These are phyloP conservation scores for Dendrolimus pini DNA, from an alignment of 2,888 invertebrate genomes.

Conservation along the genomic window DNA sequence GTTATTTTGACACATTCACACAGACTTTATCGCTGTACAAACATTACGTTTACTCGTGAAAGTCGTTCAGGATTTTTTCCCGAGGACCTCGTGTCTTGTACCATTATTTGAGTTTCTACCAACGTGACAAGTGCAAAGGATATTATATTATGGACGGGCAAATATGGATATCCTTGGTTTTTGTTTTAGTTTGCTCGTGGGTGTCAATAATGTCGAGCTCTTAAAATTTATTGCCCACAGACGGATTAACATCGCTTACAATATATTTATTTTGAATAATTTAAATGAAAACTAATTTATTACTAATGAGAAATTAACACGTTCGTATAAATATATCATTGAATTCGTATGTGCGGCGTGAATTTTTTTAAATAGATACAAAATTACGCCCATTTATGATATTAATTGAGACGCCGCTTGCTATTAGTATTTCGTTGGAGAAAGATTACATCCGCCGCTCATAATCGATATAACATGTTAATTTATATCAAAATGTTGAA, in stretches of 20 bases:
- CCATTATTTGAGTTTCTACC: constrained; percentile 67
- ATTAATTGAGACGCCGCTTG: background rate
- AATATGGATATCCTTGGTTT: constrained; percentile 56
- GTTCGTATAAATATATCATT: background rate
- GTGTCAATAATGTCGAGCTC: constrained; percentile 30
- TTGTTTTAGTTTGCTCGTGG: constrained; percentile 45
- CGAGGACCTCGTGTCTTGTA: constrained; percentile 39
- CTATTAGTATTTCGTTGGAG: constrained; percentile 2
- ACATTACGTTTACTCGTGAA: constrained; percentile 70
- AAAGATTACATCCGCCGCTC: constrained; percentile 7
- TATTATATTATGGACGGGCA: constrained; percentile 55
- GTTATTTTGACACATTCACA: constrained; percentile 76
- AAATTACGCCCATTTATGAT: background rate
- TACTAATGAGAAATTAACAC: constrained; percentile 2
- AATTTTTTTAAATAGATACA: background rate
- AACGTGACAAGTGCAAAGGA: constrained; percentile 71
- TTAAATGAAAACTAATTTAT: constrained; percentile 9
- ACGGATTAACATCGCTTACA: constrained; percentile 27
- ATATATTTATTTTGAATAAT: constrained; percentile 18
- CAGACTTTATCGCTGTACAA: constrained; percentile 67
- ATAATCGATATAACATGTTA: constrained; percentile 11
- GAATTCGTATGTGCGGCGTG: background rate
- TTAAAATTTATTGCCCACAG: constrained; percentile 36
- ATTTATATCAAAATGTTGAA: constrained; percentile 16
- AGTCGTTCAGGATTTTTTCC: constrained; percentile 64